Evolutionary conservation across 2,888 invertebrate genomes (phyloP).

Genomic region (Torymus aiolomorphi): DNA sequence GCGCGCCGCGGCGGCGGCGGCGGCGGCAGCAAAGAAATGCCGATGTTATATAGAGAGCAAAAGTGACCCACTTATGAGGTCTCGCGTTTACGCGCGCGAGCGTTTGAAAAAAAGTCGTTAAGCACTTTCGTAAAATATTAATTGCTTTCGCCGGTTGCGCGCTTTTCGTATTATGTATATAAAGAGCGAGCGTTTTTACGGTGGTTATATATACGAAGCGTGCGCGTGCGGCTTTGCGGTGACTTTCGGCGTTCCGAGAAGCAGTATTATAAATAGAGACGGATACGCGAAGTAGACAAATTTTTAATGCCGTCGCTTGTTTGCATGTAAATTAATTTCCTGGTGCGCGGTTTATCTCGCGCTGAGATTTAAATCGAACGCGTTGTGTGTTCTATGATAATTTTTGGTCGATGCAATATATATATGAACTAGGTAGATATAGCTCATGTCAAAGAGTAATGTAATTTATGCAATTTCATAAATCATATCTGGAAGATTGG

Average conservation of each 20-base stretch:
- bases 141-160: constrained; percentile 44
- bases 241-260: constrained; percentile 24
- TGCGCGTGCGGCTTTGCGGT: neutral
- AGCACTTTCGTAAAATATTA: constrained; percentile 49
- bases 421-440: no score
- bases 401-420: no score
- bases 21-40: constrained; percentile 27
- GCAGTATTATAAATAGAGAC: neutral
- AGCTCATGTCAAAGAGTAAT: no score
- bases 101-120: constrained; percentile 57
- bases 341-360: neutral
- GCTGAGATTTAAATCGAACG: neutral
- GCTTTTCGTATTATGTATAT: neutral
- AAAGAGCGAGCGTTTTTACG: no score
- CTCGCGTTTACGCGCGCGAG: neutral
- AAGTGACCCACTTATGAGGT: constrained; percentile 67
- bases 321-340: neutral
- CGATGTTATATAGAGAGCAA: constrained; percentile 63
- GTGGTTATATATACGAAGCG: no score
- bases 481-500: no score
- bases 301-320: neutral
- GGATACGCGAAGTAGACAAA: neutral
- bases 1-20: neutral
- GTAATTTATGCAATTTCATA: no score
- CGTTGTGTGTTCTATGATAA: no score